Conservation (phyloP, 2,888 invertebrate species). For the Drosophila glabriapex region DNA sequence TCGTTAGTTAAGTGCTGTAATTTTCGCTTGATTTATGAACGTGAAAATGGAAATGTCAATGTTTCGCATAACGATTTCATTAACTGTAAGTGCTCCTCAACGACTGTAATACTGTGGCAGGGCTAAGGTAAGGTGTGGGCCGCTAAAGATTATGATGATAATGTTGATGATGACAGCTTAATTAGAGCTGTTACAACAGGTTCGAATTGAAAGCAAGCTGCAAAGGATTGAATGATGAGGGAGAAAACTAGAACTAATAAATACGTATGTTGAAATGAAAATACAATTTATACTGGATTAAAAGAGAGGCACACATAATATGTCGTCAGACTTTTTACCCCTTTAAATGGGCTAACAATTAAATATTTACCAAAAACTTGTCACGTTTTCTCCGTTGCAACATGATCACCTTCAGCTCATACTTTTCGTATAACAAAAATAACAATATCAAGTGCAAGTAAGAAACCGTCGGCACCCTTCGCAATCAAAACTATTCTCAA, state of each 20-base stretch:
- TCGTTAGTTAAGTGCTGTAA: slow-evolving; percentile 58
- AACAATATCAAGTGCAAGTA: not conserved
- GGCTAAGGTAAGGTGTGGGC: slow-evolving; percentile 24
- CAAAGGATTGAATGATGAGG: slow-evolving; percentile 6
- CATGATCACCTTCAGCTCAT: not conserved
- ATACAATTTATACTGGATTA: not conserved
- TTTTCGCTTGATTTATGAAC: slow-evolving; percentile 82
- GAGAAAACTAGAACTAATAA: not conserved
- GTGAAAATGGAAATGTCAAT: slow-evolving; percentile 75
- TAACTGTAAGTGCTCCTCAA: slow-evolving; percentile 64
- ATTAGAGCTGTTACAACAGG: slow-evolving; percentile 44
- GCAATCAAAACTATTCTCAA: not conserved
- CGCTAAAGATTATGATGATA: slow-evolving; percentile 43
- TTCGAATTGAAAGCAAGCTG: not conserved
- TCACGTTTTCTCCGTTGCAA: not conserved
- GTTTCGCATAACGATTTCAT: slow-evolving; percentile 77
- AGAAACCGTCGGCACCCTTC: not conserved
- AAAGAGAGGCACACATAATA: not conserved
- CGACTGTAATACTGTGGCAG: slow-evolving; percentile 34
- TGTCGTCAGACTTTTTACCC: not conserved
- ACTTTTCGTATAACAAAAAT: not conserved
- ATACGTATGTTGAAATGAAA: not conserved
- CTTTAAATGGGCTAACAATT: not conserved
- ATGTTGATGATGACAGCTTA: slow-evolving; percentile 61
- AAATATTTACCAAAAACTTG: not conserved